Evolutionary conservation across 2,113 vertebrate species (phyloP).

Genomic region (Sus scrofa): T2T-Sscrofa CM000816.6:1557001-1557500

Average conservation of each 20-base stretch:
- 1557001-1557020: not conserved
- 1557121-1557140: not conserved
- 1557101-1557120: accelerated
- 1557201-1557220: too few relatives aligned
- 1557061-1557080: too few relatives aligned
- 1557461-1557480: accelerated
- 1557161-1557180: not conserved
- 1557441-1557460: accelerated
- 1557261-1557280: too few relatives aligned
- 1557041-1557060: accelerated
- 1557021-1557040: too few relatives aligned
- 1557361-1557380: accelerated
- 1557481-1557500: accelerated
- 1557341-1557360: not conserved
- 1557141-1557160: too few relatives aligned
- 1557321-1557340: too few relatives aligned
- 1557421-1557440: not conserved
- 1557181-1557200: not conserved
- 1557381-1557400: accelerated
- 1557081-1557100: accelerated
- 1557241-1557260: too few relatives aligned
- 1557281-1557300: too few relatives aligned
- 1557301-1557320: too few relatives aligned
- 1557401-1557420: accelerated
- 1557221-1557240: too few relatives aligned